Evolutionary conservation across 1,140 invertebrate genomes (phyloP), one percentile per base, ranked within the genome.

Genomic region (Phymorhynchus buccinoides): DNA sequence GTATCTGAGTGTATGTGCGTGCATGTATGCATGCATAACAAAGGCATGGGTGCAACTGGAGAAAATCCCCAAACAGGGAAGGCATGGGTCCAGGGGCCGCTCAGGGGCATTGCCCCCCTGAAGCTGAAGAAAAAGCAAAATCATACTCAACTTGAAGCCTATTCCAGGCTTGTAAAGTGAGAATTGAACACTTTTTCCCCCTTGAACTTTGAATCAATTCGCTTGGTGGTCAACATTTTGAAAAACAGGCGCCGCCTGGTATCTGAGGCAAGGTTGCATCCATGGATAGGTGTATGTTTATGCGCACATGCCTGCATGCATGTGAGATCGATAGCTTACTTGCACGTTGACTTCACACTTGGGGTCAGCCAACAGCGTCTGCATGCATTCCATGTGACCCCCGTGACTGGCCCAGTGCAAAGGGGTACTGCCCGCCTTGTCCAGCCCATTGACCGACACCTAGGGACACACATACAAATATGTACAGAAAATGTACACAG

Each of bases 341-440:
- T 94, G 94, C 16, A 93, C 92, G 87, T 93, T 92, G 41, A 94
- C 88, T 83, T 92, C 83, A 89, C 93, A 91, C 78, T 93, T 93
- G 3, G 88, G 87, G 12, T 89, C 85, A 62, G 78, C 78, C 12
- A 94, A 88, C 66, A 94, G 87, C 2, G 83, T 71, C 75, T 93
- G 78, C 14, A 94, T 77, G 84, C 93, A 92, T 1, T 91, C 89
- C 22, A 90, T 83, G 88, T 95, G 94, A 32, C 95, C 95, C 52
- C 94, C 94, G 90, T 95, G 94, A 44, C 95, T 93, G 66, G 95
- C 95, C 95, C 96, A 96, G 90, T 96, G 96, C 22, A 96, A 90
- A 37, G 96, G 94, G 77, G 95, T 96, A 71, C 95, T 95, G 16
- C 95, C 96, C 84, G 95, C 95, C 88, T 95, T 95, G 92, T 96